Conservation (phyloP, 2,113 vertebrate species). For the Ictidomys tridecemlineatus region DNA sequence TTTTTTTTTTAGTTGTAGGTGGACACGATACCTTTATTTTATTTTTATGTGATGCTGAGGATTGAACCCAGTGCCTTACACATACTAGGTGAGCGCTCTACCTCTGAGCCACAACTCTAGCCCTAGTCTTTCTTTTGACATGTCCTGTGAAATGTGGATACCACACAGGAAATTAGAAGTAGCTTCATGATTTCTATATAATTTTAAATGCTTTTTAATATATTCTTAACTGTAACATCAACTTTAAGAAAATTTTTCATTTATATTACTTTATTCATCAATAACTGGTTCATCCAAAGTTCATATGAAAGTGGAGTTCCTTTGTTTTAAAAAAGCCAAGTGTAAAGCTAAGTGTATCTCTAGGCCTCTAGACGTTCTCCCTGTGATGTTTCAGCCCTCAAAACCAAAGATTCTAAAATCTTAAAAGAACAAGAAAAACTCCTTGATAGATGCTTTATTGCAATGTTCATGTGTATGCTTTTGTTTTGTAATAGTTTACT, state of each 20-base stretch:
- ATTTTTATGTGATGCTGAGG: too few species aligned
- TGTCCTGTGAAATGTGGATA: neutral
- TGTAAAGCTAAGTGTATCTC: neutral
- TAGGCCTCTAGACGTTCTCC: neutral
- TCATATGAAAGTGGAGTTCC: neutral
- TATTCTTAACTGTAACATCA: neutral
- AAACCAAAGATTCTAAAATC: neutral
- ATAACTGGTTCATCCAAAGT: neutral
- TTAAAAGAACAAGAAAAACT: neutral
- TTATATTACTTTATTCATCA: slow-evolving; percentile 15
- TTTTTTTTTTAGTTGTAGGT: too few species aligned
- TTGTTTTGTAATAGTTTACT: neutral
- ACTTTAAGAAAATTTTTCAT: slow-evolving; percentile 23
- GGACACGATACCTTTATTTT: too few species aligned
- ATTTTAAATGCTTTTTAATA: slow-evolving; percentile 2
- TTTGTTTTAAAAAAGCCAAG: neutral
- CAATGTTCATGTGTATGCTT: neutral
- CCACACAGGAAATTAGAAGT: neutral
- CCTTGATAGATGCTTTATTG: neutral
- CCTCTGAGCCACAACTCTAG: too few species aligned
- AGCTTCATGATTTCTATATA: neutral
- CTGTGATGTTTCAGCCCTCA: neutral
- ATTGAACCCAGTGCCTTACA: too few species aligned
- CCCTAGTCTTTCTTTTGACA: neutral
- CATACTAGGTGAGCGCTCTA: too few species aligned